These are phyloP conservation scores for Copidosoma floridanum DNA, from an alignment of 1,140 invertebrate species.

Conservation along the genomic window DNA sequence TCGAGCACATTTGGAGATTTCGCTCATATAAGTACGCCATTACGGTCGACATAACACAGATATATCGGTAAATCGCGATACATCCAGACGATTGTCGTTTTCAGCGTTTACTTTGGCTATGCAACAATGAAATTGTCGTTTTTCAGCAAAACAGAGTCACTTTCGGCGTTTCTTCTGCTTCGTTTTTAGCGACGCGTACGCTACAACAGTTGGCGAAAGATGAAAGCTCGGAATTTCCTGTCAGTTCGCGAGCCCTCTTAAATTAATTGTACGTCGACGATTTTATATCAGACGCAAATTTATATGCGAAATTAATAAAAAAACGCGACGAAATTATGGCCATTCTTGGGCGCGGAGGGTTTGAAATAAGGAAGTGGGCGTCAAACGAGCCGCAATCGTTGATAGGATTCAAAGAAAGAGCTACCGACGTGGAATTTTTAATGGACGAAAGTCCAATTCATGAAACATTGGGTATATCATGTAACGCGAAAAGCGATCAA, in stretches of 20 bases:
- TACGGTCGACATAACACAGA: too few relatives aligned
- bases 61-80: too few relatives aligned
- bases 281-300: too few relatives aligned
- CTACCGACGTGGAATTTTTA: neutral
- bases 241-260: too few relatives aligned
- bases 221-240: constrained; percentile 27
- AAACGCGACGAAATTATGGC: neutral
- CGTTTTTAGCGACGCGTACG: too few relatives aligned
- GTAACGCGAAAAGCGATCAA: neutral
- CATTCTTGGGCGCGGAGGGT: neutral
- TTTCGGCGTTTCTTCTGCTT: constrained; percentile 29
- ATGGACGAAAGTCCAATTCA: neutral
- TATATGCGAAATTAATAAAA: neutral
- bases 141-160: constrained; percentile 31
- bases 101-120: too few relatives aligned
- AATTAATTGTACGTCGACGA: too few relatives aligned
- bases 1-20: constrained; percentile 15
- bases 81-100: too few relatives aligned
- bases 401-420: neutral
- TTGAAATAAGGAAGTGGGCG: constrained; percentile 8
- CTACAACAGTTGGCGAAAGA: neutral
- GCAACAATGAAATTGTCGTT: neutral
- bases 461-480: neutral
- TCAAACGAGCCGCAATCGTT: neutral
- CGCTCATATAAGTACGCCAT: neutral